A percentile compares a stretch with the other conserved stretches of the same genome.
phyloP scores from a whole-genome alignment of 1,140 invertebrate species.

The Oryctes rhinoceros region DNA sequence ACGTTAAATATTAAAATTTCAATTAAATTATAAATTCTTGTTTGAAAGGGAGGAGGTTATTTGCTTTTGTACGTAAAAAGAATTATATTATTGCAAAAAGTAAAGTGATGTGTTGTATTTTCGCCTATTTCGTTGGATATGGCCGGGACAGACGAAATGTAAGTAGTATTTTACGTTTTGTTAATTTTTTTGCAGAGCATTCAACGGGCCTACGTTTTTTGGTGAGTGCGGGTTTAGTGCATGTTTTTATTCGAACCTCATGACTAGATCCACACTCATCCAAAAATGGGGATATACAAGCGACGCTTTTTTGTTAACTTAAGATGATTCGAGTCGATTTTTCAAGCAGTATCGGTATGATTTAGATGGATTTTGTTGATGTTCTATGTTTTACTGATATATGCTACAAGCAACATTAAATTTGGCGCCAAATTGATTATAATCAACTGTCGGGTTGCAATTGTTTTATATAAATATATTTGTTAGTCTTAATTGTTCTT shows the following conservation, averaged over 20 bases:
- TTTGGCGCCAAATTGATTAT: constrained; percentile 34
- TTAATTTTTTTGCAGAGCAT: constrained; percentile 28
- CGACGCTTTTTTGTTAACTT: not conserved
- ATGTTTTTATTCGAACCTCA: constrained; percentile 55
- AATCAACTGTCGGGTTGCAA: not conserved
- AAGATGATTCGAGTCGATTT: not conserved
- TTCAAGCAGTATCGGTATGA: constrained; percentile 28
- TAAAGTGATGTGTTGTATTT: constrained; percentile 34
- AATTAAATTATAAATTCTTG: not conserved
- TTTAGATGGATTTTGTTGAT: constrained; percentile 18
- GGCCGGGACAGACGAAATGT: not conserved
- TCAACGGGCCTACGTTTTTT: constrained; percentile 48
- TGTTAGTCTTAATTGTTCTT: too few species aligned
- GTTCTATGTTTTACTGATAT: constrained; percentile 36
- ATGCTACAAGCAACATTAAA: constrained; percentile 33
- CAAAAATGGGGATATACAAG: constrained; percentile 50
- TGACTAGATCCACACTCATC: constrained; percentile 61
- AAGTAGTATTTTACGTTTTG: constrained; percentile 24
- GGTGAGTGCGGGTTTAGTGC: constrained; percentile 59
- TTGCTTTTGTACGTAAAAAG: constrained; percentile 2
- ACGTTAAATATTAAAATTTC: constrained; percentile 4
- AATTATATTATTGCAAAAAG: not conserved
- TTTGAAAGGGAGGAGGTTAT: not conserved
- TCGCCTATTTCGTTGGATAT: not conserved
- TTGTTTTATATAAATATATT: not conserved